These are phyloP conservation scores for Zaprionus taronus DNA, from an alignment of 1,140 invertebrate genomes.

Conservation along the genomic window DNA sequence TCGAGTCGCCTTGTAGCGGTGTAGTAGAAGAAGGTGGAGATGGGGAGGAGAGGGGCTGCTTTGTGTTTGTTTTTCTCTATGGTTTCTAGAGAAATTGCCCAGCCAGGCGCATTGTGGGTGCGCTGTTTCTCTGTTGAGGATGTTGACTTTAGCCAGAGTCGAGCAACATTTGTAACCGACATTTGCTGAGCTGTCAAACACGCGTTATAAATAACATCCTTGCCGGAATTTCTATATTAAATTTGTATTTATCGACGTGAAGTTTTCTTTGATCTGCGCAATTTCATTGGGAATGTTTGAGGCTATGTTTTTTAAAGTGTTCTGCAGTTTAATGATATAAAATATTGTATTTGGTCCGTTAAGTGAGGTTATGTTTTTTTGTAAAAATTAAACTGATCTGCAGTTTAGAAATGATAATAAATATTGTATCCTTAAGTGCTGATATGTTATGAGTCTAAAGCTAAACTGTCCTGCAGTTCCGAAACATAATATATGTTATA, in stretches of 20 bases:
- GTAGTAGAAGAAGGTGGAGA: not conserved
- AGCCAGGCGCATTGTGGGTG: conserved; percentile 56
- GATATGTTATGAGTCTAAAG: no score
- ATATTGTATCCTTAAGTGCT: no score
- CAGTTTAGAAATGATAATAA: no score
- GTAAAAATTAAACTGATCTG: no score
- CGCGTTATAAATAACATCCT: conserved; percentile 4
- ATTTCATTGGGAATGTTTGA: not conserved
- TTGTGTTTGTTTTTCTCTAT: conserved; percentile 17
- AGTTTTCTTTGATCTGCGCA: not conserved
- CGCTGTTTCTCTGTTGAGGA: conserved; percentile 21
- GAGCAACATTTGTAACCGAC: conserved; percentile 19
- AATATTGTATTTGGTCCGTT: no score
- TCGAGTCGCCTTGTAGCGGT: conserved; percentile 27
- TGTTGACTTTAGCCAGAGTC: conserved; percentile 44
- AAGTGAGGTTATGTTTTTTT: no score
- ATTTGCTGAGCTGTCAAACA: conserved; percentile 25
- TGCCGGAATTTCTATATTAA: not conserved
- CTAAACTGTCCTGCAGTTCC: no score
- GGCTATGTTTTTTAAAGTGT: no score
- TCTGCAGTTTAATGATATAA: no score
- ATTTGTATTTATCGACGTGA: not conserved
- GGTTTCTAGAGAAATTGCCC: conserved; percentile 59
- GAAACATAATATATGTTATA: no score
- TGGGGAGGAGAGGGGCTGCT: not conserved